Percentiles rank a stretch among this genome's conserved stretches.
Conservation (phyloP, 92 coral and sea anemone species). For the Heliopora coerulea region DNA sequence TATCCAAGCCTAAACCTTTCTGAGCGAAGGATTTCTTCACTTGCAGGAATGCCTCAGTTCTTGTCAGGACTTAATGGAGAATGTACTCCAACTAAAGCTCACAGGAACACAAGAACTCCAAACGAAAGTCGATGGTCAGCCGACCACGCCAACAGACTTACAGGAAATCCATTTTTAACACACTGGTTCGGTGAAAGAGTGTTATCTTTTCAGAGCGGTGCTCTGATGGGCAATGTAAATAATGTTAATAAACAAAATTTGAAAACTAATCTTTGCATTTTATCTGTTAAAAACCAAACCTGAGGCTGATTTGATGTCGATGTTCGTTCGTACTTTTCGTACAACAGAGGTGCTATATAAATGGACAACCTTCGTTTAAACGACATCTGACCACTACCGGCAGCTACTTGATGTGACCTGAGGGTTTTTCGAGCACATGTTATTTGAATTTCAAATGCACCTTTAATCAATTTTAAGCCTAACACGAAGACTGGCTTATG, state of each 20-base stretch:
- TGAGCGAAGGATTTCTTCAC: neutral
- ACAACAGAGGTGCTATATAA: no score
- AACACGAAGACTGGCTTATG: no score
- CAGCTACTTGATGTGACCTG: neutral
- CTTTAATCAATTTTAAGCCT: slow-evolving; percentile 27
- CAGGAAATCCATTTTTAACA: slow-evolving; percentile 84
- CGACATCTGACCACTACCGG: neutral
- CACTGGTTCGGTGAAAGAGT: no score
- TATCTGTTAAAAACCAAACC: neutral
- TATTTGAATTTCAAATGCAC: slow-evolving; percentile 43
- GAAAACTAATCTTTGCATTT: neutral
- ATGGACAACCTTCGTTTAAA: neutral
- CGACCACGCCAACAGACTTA: slow-evolving; percentile 95
- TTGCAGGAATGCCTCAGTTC: slow-evolving; percentile 90
- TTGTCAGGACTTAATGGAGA: slow-evolving; percentile 95
- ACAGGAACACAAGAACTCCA: slow-evolving; percentile 53
- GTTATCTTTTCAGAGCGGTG: neutral
- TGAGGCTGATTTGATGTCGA: no score
- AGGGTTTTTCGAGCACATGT: slow-evolving; percentile 35
- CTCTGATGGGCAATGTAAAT: slow-evolving; percentile 19
- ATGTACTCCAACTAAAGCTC: slow-evolving; percentile 80
- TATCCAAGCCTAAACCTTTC: neutral
- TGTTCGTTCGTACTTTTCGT: no score
- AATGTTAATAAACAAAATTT: slow-evolving; percentile 33
- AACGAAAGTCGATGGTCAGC: slow-evolving; percentile 63